Percentiles rank a stretch among this genome's conserved stretches.
Evolutionary conservation across 2,888 invertebrate genomes (phyloP).

Genomic region (Sarcophaga subvicina): DNA sequence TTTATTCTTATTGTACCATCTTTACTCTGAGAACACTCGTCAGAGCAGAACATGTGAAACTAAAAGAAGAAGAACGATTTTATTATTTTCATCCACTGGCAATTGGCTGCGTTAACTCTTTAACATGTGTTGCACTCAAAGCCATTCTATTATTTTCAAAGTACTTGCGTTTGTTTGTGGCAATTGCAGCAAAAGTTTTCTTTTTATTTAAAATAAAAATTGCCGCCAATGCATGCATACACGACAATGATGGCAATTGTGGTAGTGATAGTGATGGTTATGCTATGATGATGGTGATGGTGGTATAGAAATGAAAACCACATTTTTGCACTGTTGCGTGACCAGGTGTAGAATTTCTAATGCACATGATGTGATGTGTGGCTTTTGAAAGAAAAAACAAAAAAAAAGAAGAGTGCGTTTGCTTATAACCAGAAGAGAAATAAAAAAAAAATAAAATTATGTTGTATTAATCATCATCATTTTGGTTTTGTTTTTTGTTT

Average conservation of each 20-base stretch:
- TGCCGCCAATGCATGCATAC: slow-evolving; percentile 14
- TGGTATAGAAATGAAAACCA: slow-evolving; percentile 60
- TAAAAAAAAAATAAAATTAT: slow-evolving; percentile 35
- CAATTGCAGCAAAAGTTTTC: slow-evolving; percentile 51
- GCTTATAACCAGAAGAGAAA: slow-evolving; percentile 21
- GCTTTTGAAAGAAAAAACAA: background rate
- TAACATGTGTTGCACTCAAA: slow-evolving; percentile 17
- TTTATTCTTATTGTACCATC: too few species aligned
- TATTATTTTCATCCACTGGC: background rate
- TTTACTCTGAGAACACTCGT: too few species aligned
- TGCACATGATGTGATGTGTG: slow-evolving; percentile 16
- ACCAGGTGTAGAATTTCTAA: slow-evolving; percentile 62
- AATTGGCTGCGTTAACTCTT: background rate
- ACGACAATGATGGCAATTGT: slow-evolving; percentile 4
- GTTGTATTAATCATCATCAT: slow-evolving; percentile 42
- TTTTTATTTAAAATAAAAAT: slow-evolving; percentile 33
- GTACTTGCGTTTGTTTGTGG: background rate
- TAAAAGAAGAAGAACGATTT: background rate
- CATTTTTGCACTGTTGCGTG: slow-evolving; percentile 61
- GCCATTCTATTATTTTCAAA: background rate
- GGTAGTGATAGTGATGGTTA: slow-evolving; percentile 18
- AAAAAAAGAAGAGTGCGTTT: slow-evolving; percentile 45
- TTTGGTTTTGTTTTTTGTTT: background rate
- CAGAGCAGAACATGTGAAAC: too few species aligned
- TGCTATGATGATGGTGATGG: background rate